A percentile compares a stretch with the other conserved stretches of the same genome.
These are phyloP conservation scores for Rhopalosiphum maidis DNA, from an alignment of 1,140 invertebrate genomes.

Conservation along the genomic window DNA sequence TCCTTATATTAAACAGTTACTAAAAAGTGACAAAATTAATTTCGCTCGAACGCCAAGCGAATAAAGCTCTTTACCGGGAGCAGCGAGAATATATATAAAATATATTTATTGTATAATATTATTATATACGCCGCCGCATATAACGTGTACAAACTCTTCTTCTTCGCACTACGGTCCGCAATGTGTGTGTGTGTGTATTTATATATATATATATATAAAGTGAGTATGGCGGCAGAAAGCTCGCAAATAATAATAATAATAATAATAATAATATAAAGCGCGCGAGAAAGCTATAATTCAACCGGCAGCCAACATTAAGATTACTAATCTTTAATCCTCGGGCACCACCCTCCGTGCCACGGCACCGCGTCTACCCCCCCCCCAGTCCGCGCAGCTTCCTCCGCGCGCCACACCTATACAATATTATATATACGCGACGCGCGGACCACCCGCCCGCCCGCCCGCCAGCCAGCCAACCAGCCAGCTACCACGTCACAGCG, in stretches of 20 bases:
- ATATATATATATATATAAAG: not conserved
- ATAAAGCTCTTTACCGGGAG: slow-evolving; percentile 51
- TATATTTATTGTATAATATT: slow-evolving; percentile 42
- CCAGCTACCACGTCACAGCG: not conserved
- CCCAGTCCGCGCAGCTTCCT: not conserved
- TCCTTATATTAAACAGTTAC: slow-evolving; percentile 51
- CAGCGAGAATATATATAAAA: slow-evolving; percentile 44
- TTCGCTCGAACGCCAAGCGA: slow-evolving; percentile 39
- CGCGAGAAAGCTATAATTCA: slow-evolving; percentile 58
- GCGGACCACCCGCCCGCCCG: not conserved
- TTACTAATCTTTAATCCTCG: slow-evolving; percentile 58
- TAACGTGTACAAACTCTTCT: slow-evolving; percentile 44
- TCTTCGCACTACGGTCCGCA: not conserved
- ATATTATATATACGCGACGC: not conserved
- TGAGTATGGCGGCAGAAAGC: slow-evolving; percentile 41
- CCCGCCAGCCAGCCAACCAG: not conserved
- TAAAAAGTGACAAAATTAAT: slow-evolving; percentile 57
- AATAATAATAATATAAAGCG: slow-evolving; percentile 55
- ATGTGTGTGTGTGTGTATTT: not conserved
- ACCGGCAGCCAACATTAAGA: slow-evolving; percentile 58
- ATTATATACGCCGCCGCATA: slow-evolving; percentile 2
- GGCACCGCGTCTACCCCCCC: not conserved
- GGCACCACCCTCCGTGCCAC: slow-evolving; percentile 22
- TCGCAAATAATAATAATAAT: slow-evolving; percentile 57
- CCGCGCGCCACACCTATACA: not conserved